Percentiles rank a stretch among this genome's conserved stretches.
Conservation (phyloP, 2,797 vertebrate species). For the Catharus ustulatus region DNA sequence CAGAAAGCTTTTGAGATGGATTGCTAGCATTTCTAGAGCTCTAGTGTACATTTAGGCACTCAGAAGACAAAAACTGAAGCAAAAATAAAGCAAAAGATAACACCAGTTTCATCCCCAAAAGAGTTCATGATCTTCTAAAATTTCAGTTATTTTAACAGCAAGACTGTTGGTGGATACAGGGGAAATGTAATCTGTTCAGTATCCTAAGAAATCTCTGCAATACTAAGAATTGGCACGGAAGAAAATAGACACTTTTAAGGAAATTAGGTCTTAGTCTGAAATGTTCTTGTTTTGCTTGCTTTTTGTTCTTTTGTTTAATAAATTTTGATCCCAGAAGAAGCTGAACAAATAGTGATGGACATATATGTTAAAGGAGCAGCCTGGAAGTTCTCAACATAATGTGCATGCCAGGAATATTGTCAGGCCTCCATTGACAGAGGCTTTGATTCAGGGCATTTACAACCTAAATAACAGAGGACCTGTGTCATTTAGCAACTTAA, state of each 20-base stretch:
- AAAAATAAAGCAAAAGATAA: not conserved
- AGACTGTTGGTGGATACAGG: not conserved
- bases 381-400: not conserved
- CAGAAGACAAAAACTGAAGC: not conserved
- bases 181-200: not conserved
- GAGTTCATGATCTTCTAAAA: not conserved
- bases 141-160: not conserved
- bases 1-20: not conserved
- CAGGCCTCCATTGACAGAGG: not conserved
- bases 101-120: not conserved
- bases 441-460: slow-evolving; percentile 17
- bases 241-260: not conserved
- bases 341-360: not conserved
- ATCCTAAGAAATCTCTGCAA: not conserved
- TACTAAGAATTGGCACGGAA: not conserved
- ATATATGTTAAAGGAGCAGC: not conserved
- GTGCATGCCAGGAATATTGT: slow-evolving; percentile 12
- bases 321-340: not conserved
- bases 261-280: not conserved
- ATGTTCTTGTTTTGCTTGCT: not conserved
- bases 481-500: not conserved
- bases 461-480: not conserved
- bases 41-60: not conserved
- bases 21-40: not conserved
- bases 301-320: slow-evolving; percentile 21